phyloP scores from a whole-genome alignment of 2,888 invertebrate species.

The Phaonia tiefii region DNA sequence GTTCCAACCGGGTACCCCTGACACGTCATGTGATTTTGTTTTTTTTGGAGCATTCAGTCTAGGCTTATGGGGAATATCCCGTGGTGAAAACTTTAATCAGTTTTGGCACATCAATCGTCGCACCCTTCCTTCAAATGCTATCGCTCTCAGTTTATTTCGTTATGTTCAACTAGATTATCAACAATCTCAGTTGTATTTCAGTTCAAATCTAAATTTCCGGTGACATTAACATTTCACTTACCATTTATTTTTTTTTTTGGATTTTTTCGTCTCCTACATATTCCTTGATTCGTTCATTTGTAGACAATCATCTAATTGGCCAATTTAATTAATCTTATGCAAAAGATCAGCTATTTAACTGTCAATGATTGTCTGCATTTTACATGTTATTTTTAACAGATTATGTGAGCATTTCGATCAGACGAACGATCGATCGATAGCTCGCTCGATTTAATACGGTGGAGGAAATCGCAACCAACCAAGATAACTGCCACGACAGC shows the following conservation, averaged over 20 bases:
- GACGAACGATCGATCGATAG: neutral
- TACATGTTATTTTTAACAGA: slow-evolving; percentile 64
- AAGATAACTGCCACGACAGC: neutral
- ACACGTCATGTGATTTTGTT: no score
- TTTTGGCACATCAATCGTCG: no score
- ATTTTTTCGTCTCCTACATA: no score
- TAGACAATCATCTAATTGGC: slow-evolving; percentile 66
- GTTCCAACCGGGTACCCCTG: no score
- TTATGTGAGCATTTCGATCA: slow-evolving; percentile 55
- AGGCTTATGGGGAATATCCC: no score
- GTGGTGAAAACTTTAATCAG: no score
- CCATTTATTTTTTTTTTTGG: slow-evolving; percentile 52
- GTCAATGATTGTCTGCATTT: slow-evolving; percentile 65
- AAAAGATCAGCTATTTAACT: slow-evolving; percentile 65
- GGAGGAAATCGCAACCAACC: slow-evolving; percentile 5
- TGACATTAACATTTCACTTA: slow-evolving; percentile 66
- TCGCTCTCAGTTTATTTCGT: no score
- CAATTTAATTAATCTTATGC: slow-evolving; percentile 65
- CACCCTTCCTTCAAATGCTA: no score
- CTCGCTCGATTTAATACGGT: no score
- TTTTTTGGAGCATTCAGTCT: no score
- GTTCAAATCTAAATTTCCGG: slow-evolving; percentile 32
- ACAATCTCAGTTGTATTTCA: no score
- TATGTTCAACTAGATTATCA: no score
- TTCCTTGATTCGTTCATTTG: neutral